phyloP scores from a whole-genome alignment of 92 coral and sea anemone species.

The Porites rus region DNA sequence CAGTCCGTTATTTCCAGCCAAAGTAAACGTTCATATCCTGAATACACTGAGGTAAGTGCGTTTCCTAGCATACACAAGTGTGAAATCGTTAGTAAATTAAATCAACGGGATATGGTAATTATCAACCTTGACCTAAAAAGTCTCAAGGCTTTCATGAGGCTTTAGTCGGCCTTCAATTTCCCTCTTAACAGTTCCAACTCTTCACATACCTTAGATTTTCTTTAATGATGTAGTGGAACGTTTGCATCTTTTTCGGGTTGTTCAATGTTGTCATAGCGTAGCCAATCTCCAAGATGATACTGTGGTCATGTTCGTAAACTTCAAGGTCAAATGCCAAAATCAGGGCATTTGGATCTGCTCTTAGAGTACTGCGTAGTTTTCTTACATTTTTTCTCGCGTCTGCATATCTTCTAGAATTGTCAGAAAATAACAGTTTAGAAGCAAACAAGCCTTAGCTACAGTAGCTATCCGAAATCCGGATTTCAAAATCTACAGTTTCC shows the following conservation, averaged over 20 bases:
- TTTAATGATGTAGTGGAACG: slow-evolving; percentile 66
- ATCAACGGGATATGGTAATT: neutral
- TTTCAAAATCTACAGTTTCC: no score
- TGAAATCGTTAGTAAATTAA: no score
- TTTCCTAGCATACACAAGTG: no score
- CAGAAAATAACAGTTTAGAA: neutral
- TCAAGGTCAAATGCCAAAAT: slow-evolving; percentile 76
- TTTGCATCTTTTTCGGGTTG: slow-evolving; percentile 32
- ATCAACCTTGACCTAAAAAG: neutral
- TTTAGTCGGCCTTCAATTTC: no score
- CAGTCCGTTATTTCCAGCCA: no score
- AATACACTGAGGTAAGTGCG: no score
- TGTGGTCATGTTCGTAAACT: slow-evolving; percentile 72
- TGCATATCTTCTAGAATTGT: slow-evolving; percentile 32
- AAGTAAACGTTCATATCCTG: no score
- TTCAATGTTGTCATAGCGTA: slow-evolving; percentile 52
- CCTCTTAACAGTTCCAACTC: no score
- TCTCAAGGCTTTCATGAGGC: no score
- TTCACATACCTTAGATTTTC: slow-evolving; percentile 44
- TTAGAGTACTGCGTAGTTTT: slow-evolving; percentile 23
- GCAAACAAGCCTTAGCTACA: neutral
- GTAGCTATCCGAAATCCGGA: neutral
- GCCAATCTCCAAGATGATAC: slow-evolving; percentile 74
- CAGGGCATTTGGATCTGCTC: neutral
- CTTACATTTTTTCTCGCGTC: slow-evolving; percentile 42